Base-by-base conservation (phyloP, 2,888 invertebrate genomes). In the Helleia helle region DNA sequence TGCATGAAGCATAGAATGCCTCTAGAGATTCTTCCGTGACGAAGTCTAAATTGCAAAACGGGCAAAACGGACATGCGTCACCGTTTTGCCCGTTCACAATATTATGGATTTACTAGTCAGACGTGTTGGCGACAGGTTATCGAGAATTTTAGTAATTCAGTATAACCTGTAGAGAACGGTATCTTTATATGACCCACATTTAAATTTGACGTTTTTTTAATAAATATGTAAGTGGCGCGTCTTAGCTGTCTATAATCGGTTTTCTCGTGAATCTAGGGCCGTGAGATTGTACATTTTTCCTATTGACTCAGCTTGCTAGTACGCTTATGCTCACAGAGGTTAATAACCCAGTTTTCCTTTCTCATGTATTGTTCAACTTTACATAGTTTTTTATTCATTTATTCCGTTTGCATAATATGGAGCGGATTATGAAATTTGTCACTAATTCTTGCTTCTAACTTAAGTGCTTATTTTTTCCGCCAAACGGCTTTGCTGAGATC, bases 301-400 rank as follows among this genome's bases (percentile, higher is more conserved):
- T 67, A 59, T 77, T 68, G 66, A 57, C 52, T 54, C 59, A 66
- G 64, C 56, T 58, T 63, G 63, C 70, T 71, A 64, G 62, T 52
- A 52, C 54, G 58, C 51, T 8, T 59, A 56, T 57, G 56, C 62
- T 66, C 59, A 59, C 58, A 57, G 59, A 79, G 79, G 79, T 79
- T 72, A 69, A 69, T 73, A 73, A 68, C 77, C 77, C 56, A 76
- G 64, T 77, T 79, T 55, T 52, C 42, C 49, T 50, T 50, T 50
- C 50, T 41, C 50, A 50, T 45, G 47, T 43, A 45, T 47, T 50
- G 50, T 49, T 47, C 43, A 43, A 44, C 28, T 48, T 47, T 38
- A 43, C 43, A 47, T 43, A 40, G 41, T 40, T 38, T 36, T 41
- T 40, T 31, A 41, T 40, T 29, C 44, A 40, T 30, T 34, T 44